Evolutionary conservation across 2,888 invertebrate genomes (phyloP).

Genomic region (Drosophila koepferae): DNA sequence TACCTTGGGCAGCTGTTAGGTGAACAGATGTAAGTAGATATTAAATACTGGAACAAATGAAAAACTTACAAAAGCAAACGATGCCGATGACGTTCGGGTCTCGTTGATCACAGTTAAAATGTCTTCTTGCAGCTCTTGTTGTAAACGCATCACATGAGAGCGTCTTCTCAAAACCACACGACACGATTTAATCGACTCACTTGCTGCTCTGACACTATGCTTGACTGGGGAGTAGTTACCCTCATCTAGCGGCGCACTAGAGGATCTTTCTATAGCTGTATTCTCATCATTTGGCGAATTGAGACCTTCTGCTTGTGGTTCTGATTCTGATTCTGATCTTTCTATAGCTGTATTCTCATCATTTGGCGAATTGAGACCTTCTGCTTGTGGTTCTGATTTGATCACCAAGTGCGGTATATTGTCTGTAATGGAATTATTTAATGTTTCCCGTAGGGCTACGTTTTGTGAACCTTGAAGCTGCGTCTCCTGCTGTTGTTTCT

Average conservation of each 20-base stretch:
- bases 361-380: neutral
- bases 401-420: neutral
- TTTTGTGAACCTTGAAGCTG: neutral
- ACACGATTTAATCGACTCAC: neutral
- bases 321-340: conserved; percentile 3
- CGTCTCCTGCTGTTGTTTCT: neutral
- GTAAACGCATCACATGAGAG: neutral
- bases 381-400: conserved; percentile 18
- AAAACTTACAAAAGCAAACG: conserved; percentile 27
- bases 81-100: neutral
- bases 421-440: neutral
- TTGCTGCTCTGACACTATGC: neutral
- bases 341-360: neutral
- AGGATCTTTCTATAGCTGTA: neutral
- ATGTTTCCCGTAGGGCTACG: neutral
- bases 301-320: conserved; percentile 8
- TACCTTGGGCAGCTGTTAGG: conserved; percentile 37
- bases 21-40: neutral
- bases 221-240: neutral
- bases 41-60: neutral
- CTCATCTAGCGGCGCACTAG: neutral
- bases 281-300: neutral
- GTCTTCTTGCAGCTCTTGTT: neutral
- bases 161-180: neutral
- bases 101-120: neutral